These are phyloP conservation scores for Rafetus swinhoei DNA, from an alignment of 2,113 vertebrate species.

Conservation along the genomic window DNA sequence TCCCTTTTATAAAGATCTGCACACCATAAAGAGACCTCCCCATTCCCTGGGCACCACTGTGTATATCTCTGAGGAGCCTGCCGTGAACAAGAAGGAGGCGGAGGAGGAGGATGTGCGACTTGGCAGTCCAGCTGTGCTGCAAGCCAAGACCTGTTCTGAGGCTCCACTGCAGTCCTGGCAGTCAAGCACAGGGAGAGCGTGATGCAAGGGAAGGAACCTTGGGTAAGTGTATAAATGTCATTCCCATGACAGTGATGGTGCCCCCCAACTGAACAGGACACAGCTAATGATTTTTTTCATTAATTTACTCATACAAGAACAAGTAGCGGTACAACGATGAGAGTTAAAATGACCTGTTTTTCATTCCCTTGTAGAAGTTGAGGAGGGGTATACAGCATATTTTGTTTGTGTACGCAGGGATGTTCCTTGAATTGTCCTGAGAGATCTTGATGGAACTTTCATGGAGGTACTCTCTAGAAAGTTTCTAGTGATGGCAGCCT, in stretches of 20 bases:
- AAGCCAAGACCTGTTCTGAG: neutral
- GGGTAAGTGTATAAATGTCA: neutral
- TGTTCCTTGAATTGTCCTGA: too few relatives aligned
- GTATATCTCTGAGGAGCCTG: neutral
- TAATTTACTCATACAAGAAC: too few relatives aligned
- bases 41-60: neutral
- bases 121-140: neutral
- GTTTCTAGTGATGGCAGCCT: neutral
- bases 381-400: too few relatives aligned
- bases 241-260: neutral
- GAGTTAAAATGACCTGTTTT: neutral
- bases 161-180: neutral
- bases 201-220: neutral
- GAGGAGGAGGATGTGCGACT: neutral
- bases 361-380: neutral
- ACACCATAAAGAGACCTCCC: neutral
- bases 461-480: neutral
- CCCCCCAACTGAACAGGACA: neutral
- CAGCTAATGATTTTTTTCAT: neutral
- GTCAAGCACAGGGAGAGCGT: neutral
- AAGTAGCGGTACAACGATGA: neutral
- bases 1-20: neutral
- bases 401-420: neutral
- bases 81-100: neutral
- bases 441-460: neutral